A percentile compares a stretch with the other conserved stretches of the same genome.
Evolutionary conservation across 2,113 vertebrate genomes (phyloP).

Genomic region (Nothobranchius kuhntae): DNA sequence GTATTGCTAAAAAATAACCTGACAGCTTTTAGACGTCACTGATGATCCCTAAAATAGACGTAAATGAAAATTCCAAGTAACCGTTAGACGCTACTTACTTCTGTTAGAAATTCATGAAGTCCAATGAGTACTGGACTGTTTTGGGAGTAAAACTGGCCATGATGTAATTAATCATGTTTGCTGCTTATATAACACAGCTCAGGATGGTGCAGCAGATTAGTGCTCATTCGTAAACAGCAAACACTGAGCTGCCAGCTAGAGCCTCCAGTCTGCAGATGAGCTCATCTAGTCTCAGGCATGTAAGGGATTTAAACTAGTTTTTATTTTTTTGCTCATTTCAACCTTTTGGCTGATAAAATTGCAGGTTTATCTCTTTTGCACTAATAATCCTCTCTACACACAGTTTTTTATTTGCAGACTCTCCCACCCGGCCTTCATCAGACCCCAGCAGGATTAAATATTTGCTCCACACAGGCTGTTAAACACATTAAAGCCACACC

Average conservation of each 20-base stretch:
- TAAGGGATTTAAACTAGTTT: not conserved
- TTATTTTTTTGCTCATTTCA: not conserved
- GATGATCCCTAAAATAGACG: too few relatives aligned
- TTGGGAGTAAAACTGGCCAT: too few relatives aligned
- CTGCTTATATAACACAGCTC: not conserved
- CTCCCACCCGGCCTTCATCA: constrained; percentile 6
- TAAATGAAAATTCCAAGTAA: too few relatives aligned
- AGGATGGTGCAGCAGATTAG: not conserved
- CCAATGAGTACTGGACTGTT: too few relatives aligned
- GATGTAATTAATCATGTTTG: too few relatives aligned
- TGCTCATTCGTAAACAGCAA: not conserved
- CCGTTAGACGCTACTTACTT: too few relatives aligned
- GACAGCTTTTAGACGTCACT: too few relatives aligned
- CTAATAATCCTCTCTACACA: constrained; percentile 10
- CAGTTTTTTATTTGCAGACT: constrained; percentile 2
- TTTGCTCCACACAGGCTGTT: constrained; percentile 13
- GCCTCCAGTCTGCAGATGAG: not conserved
- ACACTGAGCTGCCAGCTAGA: rapidly evolving
- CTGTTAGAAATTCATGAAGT: too few relatives aligned
- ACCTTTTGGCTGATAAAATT: not conserved
- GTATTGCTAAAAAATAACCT: too few relatives aligned
- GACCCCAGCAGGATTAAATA: constrained; percentile 23
- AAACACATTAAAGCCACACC: constrained; percentile 15
- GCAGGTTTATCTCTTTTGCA: constrained; percentile 26
- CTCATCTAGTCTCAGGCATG: not conserved